Evolutionary conservation across 1,140 invertebrate genomes (phyloP).

Genomic region (Caenorhabditis brenneri): DNA sequence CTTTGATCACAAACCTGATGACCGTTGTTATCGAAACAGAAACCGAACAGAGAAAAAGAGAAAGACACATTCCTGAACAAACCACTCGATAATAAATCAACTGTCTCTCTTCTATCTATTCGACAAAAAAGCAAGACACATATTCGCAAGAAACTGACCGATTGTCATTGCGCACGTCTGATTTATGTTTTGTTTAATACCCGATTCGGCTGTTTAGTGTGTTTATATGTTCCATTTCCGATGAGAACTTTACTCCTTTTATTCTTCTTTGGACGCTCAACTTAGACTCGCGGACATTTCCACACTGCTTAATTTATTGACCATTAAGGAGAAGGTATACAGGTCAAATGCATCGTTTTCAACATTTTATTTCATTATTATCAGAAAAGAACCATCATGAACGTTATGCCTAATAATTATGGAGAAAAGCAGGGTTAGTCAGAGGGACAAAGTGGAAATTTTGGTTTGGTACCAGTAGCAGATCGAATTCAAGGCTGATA

Average conservation of each 20-base stretch:
- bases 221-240: slow-evolving; percentile 9
- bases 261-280: background rate
- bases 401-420: slow-evolving; percentile 35
- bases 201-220: background rate
- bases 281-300: background rate
- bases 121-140: background rate
- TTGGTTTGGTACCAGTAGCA: slow-evolving; percentile 31
- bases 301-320: background rate
- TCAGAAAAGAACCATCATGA: background rate
- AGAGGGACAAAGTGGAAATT: no score
- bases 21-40: background rate
- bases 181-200: background rate
- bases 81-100: slow-evolving; percentile 9
- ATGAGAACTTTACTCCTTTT: background rate
- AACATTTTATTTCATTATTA: background rate
- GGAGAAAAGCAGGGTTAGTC: background rate
- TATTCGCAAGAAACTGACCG: background rate
- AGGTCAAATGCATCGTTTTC: background rate
- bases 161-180: background rate
- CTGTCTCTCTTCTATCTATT: background rate
- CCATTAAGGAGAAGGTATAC: background rate
- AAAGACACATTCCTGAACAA: background rate
- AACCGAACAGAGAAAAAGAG: background rate
- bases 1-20: background rate
- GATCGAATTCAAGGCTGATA: slow-evolving; percentile 20